Base-by-base conservation (phyloP, 2,113 vertebrate genomes). In the Paralichthys olivaceus region DNA sequence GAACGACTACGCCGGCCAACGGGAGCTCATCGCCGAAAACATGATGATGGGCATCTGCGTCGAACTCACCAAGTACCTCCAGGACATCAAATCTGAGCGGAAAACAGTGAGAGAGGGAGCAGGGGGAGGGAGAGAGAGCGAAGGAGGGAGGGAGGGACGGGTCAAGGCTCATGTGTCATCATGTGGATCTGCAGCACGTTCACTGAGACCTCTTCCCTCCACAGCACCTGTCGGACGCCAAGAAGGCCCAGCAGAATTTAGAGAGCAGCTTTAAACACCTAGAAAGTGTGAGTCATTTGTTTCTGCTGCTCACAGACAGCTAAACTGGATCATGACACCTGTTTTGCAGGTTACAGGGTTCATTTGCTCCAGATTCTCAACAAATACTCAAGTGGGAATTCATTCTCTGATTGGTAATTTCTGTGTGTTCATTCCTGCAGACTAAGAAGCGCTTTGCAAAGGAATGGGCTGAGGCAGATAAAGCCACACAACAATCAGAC, bases 371-470 rank as follows among this genome's bases (percentile, higher is more conserved):
- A 51, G 49, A 5, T 45, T 15, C 43, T n/a, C 49, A 8, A 20
- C 1, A 19, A 51, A 15, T 7, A 51, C 25, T 32, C 40, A 9
- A 40, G 32, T 34, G 32, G 14, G 45, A 49, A 19, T 49, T 17
- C 5, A 17, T 49, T 22, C 13, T 53, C 13, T 53, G 7, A 15
- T 55, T n/a, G n/a, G 53, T 4, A 8, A 34, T 34, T 34, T 54
- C 6, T 54, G 51, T 54, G 53, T 54, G 51, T 13, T 8, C 7
- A 19, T 61, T 75, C 23, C 19, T 68, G 4, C 69, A 97, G 96
- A 95, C 92, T 56, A 97, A 97, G 82, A 95, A 94, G 23, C 95
- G 95, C 5, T 97, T 95, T 71, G 96, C 96, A 32, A 94, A 96
- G 34, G 96, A 97, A 84, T 96, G 95, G 92, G 91, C 87, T 1